These are phyloP conservation scores for Ictalurus punctatus DNA, from an alignment of 2,113 vertebrate species.

Conservation along the genomic window DNA sequence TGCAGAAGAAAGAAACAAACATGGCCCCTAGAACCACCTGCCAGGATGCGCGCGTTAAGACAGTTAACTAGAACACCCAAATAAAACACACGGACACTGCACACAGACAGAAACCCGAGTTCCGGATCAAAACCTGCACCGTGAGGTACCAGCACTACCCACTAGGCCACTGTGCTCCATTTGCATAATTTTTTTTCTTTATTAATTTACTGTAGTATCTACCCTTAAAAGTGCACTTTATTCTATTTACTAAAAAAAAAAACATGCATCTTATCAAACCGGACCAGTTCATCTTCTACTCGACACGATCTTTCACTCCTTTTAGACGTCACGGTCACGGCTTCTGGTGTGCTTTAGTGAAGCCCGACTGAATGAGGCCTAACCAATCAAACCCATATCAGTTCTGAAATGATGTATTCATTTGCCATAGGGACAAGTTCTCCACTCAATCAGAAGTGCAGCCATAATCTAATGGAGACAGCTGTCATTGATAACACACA, in stretches of 20 bases:
- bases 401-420: constrained; percentile 38
- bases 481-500: constrained; percentile 38
- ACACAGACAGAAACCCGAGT: neutral
- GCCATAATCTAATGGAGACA: constrained; percentile 46
- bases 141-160: neutral
- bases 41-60: neutral
- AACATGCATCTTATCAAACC: neutral
- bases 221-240: neutral
- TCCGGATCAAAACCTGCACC: neutral
- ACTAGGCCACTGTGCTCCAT: neutral
- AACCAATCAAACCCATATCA: constrained; percentile 33
- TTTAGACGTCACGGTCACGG: neutral
- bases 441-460: constrained; percentile 41
- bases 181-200: neutral
- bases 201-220: neutral
- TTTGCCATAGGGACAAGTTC: constrained; percentile 42
- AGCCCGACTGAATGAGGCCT: constrained; percentile 22
- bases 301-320: neutral
- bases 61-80: neutral
- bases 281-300: neutral
- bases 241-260: neutral
- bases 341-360: constrained; percentile 1
- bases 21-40: neutral
- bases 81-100: neutral
- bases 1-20: neutral